These are phyloP conservation scores for Bubo bubo DNA, from an alignment of 2,113 vertebrate genomes.

Conservation along the genomic window DNA sequence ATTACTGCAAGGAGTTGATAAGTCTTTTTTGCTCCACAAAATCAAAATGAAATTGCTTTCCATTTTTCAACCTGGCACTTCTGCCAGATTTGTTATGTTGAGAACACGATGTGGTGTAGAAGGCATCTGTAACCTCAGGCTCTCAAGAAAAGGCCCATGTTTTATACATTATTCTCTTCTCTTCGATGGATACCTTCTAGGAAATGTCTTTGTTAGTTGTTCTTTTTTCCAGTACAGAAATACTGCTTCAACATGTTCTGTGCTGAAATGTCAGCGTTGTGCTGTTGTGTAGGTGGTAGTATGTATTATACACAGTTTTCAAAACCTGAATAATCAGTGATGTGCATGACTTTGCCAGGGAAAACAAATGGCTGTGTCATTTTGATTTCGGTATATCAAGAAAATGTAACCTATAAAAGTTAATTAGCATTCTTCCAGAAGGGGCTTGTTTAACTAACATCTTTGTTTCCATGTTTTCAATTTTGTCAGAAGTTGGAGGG, in stretches of 20 bases:
- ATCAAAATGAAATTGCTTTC: conserved; percentile 10
- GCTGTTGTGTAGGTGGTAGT: conserved; percentile 70
- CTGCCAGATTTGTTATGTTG: conserved; percentile 43
- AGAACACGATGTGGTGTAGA: conserved; percentile 56
- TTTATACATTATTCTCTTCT: conserved; percentile 57
- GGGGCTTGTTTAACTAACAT: conserved; percentile 51
- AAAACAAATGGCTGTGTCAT: conserved; percentile 72
- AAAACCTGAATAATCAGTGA: conserved; percentile 68
- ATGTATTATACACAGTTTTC: conserved; percentile 69
- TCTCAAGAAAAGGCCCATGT: conserved; percentile 50
- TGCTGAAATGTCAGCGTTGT: conserved; percentile 66
- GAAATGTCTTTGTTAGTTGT: conserved; percentile 64
- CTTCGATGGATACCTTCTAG: conserved; percentile 58
- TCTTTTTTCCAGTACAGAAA: conserved; percentile 54
- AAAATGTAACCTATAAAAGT: conserved; percentile 68
- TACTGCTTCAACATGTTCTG: conserved; percentile 60
- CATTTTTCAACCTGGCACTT: conserved; percentile 34
- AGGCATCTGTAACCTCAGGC: conserved; percentile 68
- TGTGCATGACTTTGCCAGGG: conserved; percentile 67
- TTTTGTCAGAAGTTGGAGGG: conserved; percentile 59
- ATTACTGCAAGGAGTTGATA: conserved; percentile 9
- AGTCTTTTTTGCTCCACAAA: neutral
- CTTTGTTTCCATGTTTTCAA: conserved; percentile 61
- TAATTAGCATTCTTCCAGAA: conserved; percentile 69
- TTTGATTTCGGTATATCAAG: conserved; percentile 64